Evolutionary conservation across 2,113 vertebrate genomes (phyloP), one percentile per base, ranked within the genome.

Genomic region (Vombatus ursinus): DNA sequence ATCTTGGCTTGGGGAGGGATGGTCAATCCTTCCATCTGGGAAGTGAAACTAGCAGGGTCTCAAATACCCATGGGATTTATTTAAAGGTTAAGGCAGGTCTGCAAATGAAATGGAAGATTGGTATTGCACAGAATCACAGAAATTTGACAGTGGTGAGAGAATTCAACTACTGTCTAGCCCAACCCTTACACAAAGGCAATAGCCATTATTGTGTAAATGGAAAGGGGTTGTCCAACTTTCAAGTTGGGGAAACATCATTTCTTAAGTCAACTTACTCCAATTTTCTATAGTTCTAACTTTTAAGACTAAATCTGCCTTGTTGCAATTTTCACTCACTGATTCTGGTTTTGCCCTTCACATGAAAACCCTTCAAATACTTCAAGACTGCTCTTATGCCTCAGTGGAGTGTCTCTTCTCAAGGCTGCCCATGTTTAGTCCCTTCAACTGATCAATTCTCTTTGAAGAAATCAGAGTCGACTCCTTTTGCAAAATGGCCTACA

Each of bases 201-300:
- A 84, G 26, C 19, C 68, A 84, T n/a, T 84, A 11, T 68, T 2
- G 37, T 2, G 19, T 44, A 84, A 44, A 19, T 84, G 68, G 19
- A 19, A 84, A 91, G 48, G 96, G 84, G 25, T 28, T 9, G 84
- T 24, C 16, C 2, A 22, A 0, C 50, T 53, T 97, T 50, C 37
- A 93, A 47, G 22, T 28, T 7, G 6, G 57, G 91, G 95, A 95
- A 92, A 91, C 7, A 2, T 48, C 57, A 68, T 49, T 26, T 97
- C 94, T 94, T 49, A 96, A 44, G n/a, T 22, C 68, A 84, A 84
- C 1, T 16, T 44, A 84, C 16, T 77, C 4, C 14, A 77, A 22
- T 77, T 68, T 77, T 77, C 37, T 84, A 84, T 8, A 3, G 19
- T 44, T 44, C n/a, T 84, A 44, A 84, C 7, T 44, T 84, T 84